A percentile compares a stretch with the other conserved stretches of the same genome.
These are phyloP conservation scores for Sternarchorhynchus goeldii DNA, from an alignment of 2,797 vertebrate genomes.

Conservation along the genomic window DNA sequence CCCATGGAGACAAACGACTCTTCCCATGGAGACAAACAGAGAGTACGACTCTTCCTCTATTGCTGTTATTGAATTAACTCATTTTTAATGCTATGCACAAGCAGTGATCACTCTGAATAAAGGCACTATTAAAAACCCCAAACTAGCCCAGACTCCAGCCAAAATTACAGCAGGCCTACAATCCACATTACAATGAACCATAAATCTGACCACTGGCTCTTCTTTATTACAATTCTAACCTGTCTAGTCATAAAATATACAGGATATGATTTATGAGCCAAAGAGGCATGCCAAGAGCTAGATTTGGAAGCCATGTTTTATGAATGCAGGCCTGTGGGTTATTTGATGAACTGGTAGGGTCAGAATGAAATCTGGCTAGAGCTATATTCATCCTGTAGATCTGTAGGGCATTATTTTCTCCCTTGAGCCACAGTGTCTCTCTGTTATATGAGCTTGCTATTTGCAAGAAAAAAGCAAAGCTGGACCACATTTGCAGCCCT, in stretches of 20 bases:
- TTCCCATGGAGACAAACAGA: not conserved
- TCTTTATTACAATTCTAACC: slow-evolving; percentile 65
- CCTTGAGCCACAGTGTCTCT: slow-evolving; percentile 9
- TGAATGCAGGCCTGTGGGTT: slow-evolving; percentile 69
- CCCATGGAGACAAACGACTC: too few species aligned
- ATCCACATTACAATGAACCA: slow-evolving; percentile 50
- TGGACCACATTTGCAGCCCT: not conserved
- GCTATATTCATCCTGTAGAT: slow-evolving; percentile 63
- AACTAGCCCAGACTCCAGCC: slow-evolving; percentile 21
- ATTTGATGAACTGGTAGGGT: slow-evolving; percentile 75
- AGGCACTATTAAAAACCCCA: slow-evolving; percentile 21
- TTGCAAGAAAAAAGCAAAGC: slow-evolving; percentile 1
- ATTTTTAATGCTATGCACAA: slow-evolving; percentile 29
- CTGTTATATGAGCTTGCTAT: slow-evolving; percentile 24
- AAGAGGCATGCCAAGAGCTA: slow-evolving; percentile 68
- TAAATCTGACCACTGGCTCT: slow-evolving; percentile 57
- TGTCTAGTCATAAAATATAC: slow-evolving; percentile 77
- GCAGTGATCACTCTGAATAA: slow-evolving; percentile 15
- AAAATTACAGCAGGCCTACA: slow-evolving; percentile 41
- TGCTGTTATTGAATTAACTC: slow-evolving; percentile 13
- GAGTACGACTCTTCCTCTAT: too few species aligned
- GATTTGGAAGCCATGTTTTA: slow-evolving; percentile 76
- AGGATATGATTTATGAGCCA: slow-evolving; percentile 75
- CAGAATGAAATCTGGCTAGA: slow-evolving; percentile 70
- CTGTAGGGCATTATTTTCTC: slow-evolving; percentile 25